Conservation (phyloP, 1,140 invertebrate species). For the Myzus persicae region DNA sequence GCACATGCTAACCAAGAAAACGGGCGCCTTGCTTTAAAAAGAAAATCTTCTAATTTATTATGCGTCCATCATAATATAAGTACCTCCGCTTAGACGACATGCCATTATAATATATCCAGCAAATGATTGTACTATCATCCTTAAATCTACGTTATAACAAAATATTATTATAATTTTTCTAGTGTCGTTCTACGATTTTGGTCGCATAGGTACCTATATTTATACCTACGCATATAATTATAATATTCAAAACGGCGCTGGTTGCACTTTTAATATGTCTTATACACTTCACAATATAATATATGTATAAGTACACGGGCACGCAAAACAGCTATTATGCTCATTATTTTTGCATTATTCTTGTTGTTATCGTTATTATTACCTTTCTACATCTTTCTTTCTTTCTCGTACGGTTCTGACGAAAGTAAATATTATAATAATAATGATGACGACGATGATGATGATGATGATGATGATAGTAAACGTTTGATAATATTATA, state of each 20-base stretch:
- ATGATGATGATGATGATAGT: background rate
- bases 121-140: background rate
- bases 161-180: background rate
- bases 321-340: background rate
- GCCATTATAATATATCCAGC: background rate
- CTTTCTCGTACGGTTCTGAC: background rate
- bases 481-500: slow-evolving; percentile 23
- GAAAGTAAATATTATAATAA: background rate
- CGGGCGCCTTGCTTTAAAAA: too few species aligned
- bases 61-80: too few species aligned
- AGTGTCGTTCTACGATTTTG: background rate
- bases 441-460: background rate
- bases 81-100: background rate
- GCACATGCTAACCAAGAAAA: too few species aligned
- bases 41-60: too few species aligned
- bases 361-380: background rate
- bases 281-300: background rate
- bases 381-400: background rate
- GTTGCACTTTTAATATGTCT: background rate
- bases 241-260: background rate
- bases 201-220: background rate
- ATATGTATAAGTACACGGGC: background rate
- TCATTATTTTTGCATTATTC: background rate
- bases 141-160: background rate
- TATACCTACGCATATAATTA: background rate